Evolutionary conservation across 92 coral and sea anemone genomes (phyloP).

Genomic region (Paragorgia papillata): DNA sequence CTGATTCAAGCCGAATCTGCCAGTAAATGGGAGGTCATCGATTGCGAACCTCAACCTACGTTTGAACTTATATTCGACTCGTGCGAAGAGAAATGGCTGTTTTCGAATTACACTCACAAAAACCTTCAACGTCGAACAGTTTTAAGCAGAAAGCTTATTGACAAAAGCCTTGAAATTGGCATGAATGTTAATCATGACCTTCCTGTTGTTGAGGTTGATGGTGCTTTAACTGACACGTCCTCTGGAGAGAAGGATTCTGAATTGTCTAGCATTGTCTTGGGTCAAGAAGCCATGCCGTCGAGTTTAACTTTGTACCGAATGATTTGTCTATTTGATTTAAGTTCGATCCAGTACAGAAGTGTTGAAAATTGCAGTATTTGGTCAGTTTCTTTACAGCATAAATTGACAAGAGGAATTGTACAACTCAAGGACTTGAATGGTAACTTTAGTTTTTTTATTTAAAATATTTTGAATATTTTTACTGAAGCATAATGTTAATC

Average conservation of each 20-base stretch:
- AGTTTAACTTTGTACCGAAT: conserved; percentile 86
- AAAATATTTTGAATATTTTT: too few relatives aligned
- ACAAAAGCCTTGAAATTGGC: conserved; percentile 12
- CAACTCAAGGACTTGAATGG: conserved; percentile 89
- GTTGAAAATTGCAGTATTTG: conserved; percentile 72
- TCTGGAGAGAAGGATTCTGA: not conserved
- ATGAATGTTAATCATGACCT: not conserved
- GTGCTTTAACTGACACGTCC: not conserved
- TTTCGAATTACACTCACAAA: conserved; percentile 34
- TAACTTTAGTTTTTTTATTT: too few relatives aligned
- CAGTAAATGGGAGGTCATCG: conserved; percentile 72
- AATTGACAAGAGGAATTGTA: conserved; percentile 68
- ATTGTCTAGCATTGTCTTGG: conserved; percentile 48
- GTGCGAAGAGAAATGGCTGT: conserved; percentile 71
- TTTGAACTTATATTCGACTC: conserved; percentile 71
- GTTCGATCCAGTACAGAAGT: conserved; percentile 68
- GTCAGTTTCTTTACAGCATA: conserved; percentile 78
- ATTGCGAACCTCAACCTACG: conserved; percentile 53
- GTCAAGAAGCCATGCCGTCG: conserved; percentile 86
- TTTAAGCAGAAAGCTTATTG: conserved; percentile 23
- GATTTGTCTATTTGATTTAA: conserved; percentile 80
- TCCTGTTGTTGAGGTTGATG: not conserved
- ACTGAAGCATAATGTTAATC: too few relatives aligned
- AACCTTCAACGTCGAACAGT: conserved; percentile 5
- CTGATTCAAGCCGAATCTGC: conserved; percentile 85